phyloP scores from a whole-genome alignment of 30 jellyfish, hydroid and myxozoan species.

The Rhopilema esculentum region DNA sequence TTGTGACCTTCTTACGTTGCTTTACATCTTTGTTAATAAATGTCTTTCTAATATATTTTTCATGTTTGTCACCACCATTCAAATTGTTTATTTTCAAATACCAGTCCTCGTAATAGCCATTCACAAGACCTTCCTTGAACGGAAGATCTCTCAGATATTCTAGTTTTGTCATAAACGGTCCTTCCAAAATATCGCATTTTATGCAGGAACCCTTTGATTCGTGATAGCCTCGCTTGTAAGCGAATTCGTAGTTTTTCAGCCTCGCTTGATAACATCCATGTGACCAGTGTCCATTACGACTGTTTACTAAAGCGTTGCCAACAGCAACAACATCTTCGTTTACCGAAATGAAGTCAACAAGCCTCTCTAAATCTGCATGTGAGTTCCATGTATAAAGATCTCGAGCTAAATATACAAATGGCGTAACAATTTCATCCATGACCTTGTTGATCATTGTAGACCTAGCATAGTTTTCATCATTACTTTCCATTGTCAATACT shows the following conservation, averaged over 20 bases:
- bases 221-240: constrained; percentile 64
- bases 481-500: neutral
- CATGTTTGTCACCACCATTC: neutral
- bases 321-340: constrained; percentile 58
- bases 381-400: constrained; percentile 24
- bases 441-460: constrained; percentile 42
- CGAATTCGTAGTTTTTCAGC: constrained; percentile 59
- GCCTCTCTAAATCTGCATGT: constrained; percentile 70
- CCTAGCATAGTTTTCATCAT: neutral
- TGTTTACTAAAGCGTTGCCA: constrained; percentile 73
- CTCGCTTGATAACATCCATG: constrained; percentile 81
- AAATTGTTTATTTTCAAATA: constrained; percentile 55
- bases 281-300: constrained; percentile 78
- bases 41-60: neutral
- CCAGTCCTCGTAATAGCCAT: constrained; percentile 90
- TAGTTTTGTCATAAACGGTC: constrained; percentile 72
- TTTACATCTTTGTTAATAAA: neutral
- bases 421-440: constrained; percentile 50
- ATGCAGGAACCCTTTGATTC: constrained; percentile 74
- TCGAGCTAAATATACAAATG: constrained; percentile 75
- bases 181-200: constrained; percentile 59
- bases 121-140: constrained; percentile 37
- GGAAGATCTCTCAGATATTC: constrained; percentile 7
- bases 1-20: neutral
- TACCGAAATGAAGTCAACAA: constrained; percentile 48